These are phyloP conservation scores for Acanthosepion esculentum DNA, from an alignment of 2,888 invertebrate genomes.

Conservation along the genomic window DNA sequence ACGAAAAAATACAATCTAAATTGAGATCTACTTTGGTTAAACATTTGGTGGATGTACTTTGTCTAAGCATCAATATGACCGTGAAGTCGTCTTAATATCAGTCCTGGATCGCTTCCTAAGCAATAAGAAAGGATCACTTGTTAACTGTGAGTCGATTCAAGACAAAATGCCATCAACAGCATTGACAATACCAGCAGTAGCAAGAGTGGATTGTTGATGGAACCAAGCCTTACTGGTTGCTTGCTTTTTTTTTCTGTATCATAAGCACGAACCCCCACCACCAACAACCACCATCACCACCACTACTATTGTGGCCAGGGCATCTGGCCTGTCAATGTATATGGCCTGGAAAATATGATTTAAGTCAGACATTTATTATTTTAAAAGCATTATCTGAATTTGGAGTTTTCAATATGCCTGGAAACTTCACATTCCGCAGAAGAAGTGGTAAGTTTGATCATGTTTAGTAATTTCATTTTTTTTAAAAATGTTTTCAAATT, in stretches of 20 bases:
- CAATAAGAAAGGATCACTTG: neutral
- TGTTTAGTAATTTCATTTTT: neutral
- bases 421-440: constrained; percentile 45
- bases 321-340: neutral
- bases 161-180: neutral
- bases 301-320: neutral
- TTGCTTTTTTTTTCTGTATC: neutral
- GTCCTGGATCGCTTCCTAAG: neutral
- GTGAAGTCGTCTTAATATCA: neutral
- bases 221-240: neutral
- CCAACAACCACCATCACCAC: neutral
- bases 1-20: neutral
- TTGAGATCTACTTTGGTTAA: neutral
- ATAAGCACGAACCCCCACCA: neutral
- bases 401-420: constrained; percentile 42
- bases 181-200: neutral
- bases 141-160: neutral
- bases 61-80: neutral
- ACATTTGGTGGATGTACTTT: too few species aligned
- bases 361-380: neutral
- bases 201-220: constrained; percentile 15
- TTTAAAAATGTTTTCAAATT: too few species aligned
- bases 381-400: neutral
- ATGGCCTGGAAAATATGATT: neutral
- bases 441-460: constrained; percentile 42